Conservation (phyloP, 2,797 vertebrate species). For the Epinephelus coioides region DNA sequence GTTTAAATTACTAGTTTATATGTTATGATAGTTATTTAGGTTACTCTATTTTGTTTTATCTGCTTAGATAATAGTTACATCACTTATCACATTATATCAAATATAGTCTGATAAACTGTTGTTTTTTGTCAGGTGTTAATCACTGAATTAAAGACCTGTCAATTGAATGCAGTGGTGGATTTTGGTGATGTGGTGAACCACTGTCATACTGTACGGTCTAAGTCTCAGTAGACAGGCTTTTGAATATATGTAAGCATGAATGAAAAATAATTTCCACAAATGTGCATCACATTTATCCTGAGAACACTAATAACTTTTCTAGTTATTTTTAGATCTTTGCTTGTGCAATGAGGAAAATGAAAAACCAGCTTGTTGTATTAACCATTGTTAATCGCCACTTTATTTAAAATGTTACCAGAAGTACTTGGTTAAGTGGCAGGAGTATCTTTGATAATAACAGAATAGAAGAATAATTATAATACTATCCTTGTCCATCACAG, state of each 20-base stretch:
- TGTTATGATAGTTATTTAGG: too few relatives aligned
- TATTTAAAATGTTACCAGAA: neutral
- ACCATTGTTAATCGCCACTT: neutral
- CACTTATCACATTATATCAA: too few relatives aligned
- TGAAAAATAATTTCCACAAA: constrained; percentile 11
- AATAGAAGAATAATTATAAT: neutral
- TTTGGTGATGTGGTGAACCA: too few relatives aligned
- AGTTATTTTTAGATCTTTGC: too few relatives aligned
- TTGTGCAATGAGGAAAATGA: neutral
- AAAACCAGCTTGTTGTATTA: neutral
- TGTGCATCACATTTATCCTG: constrained; percentile 4
- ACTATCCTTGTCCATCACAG: constrained; percentile 76
- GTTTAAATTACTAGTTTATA: too few relatives aligned
- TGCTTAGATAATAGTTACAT: too few relatives aligned
- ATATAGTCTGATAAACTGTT: too few relatives aligned
- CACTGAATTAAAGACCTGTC: too few relatives aligned
- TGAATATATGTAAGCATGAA: constrained; percentile 9
- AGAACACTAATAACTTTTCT: neutral
- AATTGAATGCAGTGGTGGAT: too few relatives aligned
- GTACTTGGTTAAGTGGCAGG: neutral
- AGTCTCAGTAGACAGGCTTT: constrained; percentile 2
- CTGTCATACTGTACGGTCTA: too few relatives aligned
- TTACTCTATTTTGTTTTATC: too few relatives aligned
- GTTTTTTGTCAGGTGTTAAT: too few relatives aligned
- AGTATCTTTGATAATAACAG: neutral